Conservation (phyloP, 2,888 invertebrate genomes). For the Xylophagus ater region DNA sequence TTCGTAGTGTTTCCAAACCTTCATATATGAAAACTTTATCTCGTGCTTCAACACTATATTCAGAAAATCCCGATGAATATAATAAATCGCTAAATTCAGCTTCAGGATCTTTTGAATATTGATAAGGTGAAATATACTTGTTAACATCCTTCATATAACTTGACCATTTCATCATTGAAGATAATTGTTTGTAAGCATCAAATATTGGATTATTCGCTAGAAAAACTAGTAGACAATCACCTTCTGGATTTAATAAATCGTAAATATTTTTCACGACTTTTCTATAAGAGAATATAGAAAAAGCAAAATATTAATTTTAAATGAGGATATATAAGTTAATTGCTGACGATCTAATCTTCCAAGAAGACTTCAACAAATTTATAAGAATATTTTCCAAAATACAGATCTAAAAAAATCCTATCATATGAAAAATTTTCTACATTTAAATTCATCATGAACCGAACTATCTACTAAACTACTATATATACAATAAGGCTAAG, state of each 20-base stretch:
- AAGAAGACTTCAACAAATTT: slow-evolving; percentile 3
- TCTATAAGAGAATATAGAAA: slow-evolving; percentile 36
- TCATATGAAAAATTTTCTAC: no score
- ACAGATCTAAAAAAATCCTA: no score
- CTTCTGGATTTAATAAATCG: slow-evolving; percentile 52
- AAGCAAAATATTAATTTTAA: neutral
- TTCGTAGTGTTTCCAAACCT: slow-evolving; percentile 45
- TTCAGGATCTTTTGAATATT: slow-evolving; percentile 49
- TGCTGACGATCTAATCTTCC: slow-evolving; percentile 14
- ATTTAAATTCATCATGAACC: no score
- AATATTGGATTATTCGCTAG: slow-evolving; percentile 57
- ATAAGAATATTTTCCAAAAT: no score
- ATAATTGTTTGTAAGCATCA: slow-evolving; percentile 53
- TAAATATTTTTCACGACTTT: slow-evolving; percentile 53
- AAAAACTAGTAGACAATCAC: slow-evolving; percentile 57
- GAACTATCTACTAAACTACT: no score
- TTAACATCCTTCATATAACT: slow-evolving; percentile 53
- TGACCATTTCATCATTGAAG: slow-evolving; percentile 47
- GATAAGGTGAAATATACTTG: slow-evolving; percentile 56
- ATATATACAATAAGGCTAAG: no score
- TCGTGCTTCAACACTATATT: slow-evolving; percentile 47
- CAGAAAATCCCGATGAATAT: slow-evolving; percentile 48
- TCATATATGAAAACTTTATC: slow-evolving; percentile 48
- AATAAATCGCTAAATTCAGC: slow-evolving; percentile 45
- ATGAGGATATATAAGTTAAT: neutral